Base-by-base conservation (phyloP, 2,797 vertebrate species). In the Cryptoprocta ferox region DNA sequence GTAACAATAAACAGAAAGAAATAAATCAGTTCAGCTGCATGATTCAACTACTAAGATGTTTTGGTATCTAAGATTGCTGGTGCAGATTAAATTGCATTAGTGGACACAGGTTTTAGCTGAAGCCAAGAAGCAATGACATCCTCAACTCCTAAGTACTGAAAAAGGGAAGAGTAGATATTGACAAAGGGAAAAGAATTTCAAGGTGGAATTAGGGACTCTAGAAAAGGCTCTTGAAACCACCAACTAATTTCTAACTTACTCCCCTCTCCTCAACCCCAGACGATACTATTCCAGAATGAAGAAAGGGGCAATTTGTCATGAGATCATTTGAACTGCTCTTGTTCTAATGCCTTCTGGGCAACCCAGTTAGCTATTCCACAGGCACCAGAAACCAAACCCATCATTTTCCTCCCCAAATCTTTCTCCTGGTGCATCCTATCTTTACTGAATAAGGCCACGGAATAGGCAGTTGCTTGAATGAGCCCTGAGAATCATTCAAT, bases 61-160 rank as follows among this genome's bases (percentile, higher is more conserved):
- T 71, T 83, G 28, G 42, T 50, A 48, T 68, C 16, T 89, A 39
- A 48, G 45, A 89, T 37, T 56, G 42, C 45, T 89, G 92, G 2
- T 91, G 80, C 9, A 96, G 5, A 94, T 70, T 92, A 91, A 94
- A 92, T 42, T 75, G 90, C 13, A 97, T 93, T 68, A 96, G 87
- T 12, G 39, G 21, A 91, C 80, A 79, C 8, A 70, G 78, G 61
- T 71, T 88, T 91, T 71, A 48, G 48, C 86, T 28, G 21, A 82
- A 78, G 21, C 9, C 21, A 24, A 80, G 32, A 68, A 83, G 66
- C 39, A 89, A 80, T 24, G 35, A 66, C 4, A 68, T 13, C 24
- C 11, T 87, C 59, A 94, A 13, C 15, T 48, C 35, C 28, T 61
- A 53, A 53, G 50, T 53, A 53, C 50, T 53, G 14, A 53, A 53